Evolutionary conservation across 2,797 vertebrate genomes (phyloP), one percentile per base, ranked within the genome.

Genomic region (Megaceryle alcyon): DNA sequence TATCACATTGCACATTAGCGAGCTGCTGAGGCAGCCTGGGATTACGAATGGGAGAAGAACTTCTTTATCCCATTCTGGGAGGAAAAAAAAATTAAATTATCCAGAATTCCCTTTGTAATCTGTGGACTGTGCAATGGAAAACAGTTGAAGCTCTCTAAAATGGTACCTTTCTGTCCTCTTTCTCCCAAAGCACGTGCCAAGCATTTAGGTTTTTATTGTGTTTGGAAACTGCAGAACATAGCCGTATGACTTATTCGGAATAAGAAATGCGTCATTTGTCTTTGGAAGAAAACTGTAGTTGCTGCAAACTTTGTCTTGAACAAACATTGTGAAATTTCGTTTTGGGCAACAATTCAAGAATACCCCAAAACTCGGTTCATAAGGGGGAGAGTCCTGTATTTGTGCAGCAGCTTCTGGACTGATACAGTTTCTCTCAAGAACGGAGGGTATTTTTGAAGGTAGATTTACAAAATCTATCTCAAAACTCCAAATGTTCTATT

Each of bases 321-420:
- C 89, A 94, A 92, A 86, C 31, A 70, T 70, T 73, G 83, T 80
- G 80, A 90, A 94, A 92, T 75, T 93, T 87, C 60, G 23, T 16
- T 39, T 75, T 69, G 64, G 73, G 88, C 66, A 84, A 17, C 35
- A 48, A 17, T 83, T 86, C 82, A 91, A 73, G 70, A 86, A 69
- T 79, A 92, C 41, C 80, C 54, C 59, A 79, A 86, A 92, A 86
- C 35, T 28, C 33, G 41, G 3, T 56, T 83, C 15, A 3, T 48
- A 78, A 21, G 16, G 18, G 35, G 14, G 65, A 44, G 10, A 65
- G 65, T 56, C 25, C 25, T 86, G 1, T 43, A 28, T 79, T 77
- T 68, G 33, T 51, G 22, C 25, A 76, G 59, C 35, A 84, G 7
- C 72, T 92, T 90, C 51, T 79, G 65, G 35, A 51, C 2, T 3